Conservation (phyloP, 2,888 invertebrate species). For the Caenorhabditis japonica region DNA sequence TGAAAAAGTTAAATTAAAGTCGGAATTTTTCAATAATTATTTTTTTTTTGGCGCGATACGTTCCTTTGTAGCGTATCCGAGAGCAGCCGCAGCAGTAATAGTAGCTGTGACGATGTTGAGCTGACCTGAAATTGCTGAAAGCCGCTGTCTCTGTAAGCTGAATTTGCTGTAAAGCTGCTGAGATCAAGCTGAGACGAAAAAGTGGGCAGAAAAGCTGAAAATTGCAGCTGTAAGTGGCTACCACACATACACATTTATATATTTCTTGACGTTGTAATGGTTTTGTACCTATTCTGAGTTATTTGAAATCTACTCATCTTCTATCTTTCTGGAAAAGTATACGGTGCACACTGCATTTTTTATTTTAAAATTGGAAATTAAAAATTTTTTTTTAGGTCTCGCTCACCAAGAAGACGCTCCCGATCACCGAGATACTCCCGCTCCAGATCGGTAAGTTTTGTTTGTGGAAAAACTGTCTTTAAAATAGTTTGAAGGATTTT, state of each 20-base stretch:
- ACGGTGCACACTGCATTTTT: no score
- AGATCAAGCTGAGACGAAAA: not conserved
- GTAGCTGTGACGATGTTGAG: constrained; percentile 18
- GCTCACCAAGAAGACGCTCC: constrained; percentile 54
- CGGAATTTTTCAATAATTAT: not conserved
- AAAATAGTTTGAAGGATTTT: not conserved
- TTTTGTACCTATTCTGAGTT: no score
- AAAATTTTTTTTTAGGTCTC: constrained; percentile 37
- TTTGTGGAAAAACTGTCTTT: not conserved
- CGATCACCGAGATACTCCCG: constrained; percentile 59
- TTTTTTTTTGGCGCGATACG: not conserved
- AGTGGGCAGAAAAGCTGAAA: not conserved
- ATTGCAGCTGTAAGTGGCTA: no score
- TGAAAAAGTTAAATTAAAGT: not conserved
- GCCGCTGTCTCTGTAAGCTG: constrained; percentile 27
- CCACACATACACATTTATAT: not conserved
- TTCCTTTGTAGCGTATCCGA: constrained; percentile 7
- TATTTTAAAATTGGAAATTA: not conserved
- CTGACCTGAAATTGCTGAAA: constrained; percentile 12
- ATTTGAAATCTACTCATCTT: no score
- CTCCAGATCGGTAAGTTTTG: constrained; percentile 50
- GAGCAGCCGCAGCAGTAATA: constrained; percentile 20
- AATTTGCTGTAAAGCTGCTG: no score
- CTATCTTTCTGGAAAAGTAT: no score
- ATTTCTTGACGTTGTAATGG: no score